A percentile compares a stretch with the other conserved stretches of the same genome.
Evolutionary conservation across 2,113 vertebrate genomes (phyloP).

Genomic region (Plotosus lineatus): DNA sequence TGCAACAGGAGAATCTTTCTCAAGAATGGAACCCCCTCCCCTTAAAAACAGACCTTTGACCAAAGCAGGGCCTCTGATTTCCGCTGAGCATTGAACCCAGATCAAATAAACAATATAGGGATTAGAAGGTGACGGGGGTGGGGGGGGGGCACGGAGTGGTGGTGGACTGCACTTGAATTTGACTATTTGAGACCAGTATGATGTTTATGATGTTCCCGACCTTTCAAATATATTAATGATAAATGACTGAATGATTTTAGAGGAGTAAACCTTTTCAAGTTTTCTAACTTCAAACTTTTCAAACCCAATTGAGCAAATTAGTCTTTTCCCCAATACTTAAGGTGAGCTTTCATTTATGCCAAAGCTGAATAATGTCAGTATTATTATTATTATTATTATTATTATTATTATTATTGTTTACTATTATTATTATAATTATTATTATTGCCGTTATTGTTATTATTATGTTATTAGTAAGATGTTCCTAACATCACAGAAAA

Average conservation of each 20-base stretch:
- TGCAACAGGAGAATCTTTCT: slow-evolving; percentile 75
- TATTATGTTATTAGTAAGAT: background rate
- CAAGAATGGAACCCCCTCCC: no score
- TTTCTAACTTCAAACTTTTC: no score
- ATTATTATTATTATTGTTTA: background rate
- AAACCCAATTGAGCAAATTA: background rate
- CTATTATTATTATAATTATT: background rate
- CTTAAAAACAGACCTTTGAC: slow-evolving; percentile 61
- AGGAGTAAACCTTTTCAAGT: no score
- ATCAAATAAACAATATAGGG: slow-evolving; percentile 59
- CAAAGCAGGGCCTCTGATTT: slow-evolving; percentile 60
- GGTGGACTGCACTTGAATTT: background rate
- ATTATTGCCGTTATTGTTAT: background rate
- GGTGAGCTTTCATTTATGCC: background rate
- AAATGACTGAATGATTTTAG: no score
- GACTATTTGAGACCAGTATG: background rate
- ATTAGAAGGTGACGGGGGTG: background rate
- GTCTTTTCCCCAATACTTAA: background rate
- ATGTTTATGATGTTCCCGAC: no score
- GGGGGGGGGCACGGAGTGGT: background rate
- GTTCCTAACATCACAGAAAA: background rate
- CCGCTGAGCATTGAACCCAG: slow-evolving; percentile 60
- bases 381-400: background rate
- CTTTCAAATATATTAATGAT: no score
- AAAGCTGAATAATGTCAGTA: background rate